phyloP scores from a whole-genome alignment of 1,140 invertebrate genomes.

The Onthophagus taurus region DNA sequence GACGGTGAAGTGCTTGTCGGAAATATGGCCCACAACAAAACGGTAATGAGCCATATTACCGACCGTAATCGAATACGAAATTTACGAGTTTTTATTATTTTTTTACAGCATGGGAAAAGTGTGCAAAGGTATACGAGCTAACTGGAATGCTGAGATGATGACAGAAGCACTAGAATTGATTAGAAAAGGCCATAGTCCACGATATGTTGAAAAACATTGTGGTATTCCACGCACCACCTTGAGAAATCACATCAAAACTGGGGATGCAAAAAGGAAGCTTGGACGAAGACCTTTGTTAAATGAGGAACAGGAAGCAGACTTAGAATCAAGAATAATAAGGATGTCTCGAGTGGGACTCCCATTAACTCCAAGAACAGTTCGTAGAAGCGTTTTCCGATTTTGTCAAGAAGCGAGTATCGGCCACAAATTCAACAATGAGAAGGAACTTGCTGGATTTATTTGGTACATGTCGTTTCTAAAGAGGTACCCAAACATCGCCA shows the following conservation, averaged over 20 bases:
- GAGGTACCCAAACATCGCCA: no score
- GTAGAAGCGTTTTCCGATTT: no score
- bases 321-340: conserved; percentile 6
- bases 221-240: conserved; percentile 10
- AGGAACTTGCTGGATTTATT: no score
- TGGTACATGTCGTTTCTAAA: no score
- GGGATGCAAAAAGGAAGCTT: not conserved
- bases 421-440: conserved; percentile 26
- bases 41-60: not conserved
- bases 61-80: no score
- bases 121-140: not conserved
- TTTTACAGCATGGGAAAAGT: not conserved
- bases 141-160: conserved; percentile 8
- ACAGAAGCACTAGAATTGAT: conserved; percentile 2
- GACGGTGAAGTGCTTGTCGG: no score
- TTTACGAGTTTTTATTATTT: not conserved
- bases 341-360: no score
- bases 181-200: conserved; percentile 1
- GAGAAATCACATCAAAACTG: conserved; percentile 7
- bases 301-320: conserved; percentile 1
- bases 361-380: no score
- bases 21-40: not conserved
- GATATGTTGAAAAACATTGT: conserved; percentile 4
- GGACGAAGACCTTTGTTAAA: conserved; percentile 3
- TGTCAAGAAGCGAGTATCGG: conserved; percentile 3